Percentiles rank a stretch among this genome's conserved stretches.
Evolutionary conservation across 2,888 invertebrate genomes (phyloP).

Genomic region (Tridacna gigas): DNA sequence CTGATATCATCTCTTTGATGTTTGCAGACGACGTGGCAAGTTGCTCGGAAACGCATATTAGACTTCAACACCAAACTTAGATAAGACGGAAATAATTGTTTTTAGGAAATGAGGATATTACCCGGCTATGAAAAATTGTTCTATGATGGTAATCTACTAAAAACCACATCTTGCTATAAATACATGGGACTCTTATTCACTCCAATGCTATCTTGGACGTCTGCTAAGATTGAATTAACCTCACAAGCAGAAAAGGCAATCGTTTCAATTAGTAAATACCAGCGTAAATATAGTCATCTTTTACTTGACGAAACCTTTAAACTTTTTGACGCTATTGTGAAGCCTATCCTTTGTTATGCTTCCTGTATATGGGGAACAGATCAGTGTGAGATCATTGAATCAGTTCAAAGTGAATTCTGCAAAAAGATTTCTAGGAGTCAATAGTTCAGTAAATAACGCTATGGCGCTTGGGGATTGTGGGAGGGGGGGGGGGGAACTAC

Average conservation of each 20-base stretch:
- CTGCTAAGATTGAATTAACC: conserved; percentile 1
- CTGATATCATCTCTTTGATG: conserved; percentile 3
- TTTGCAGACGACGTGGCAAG: conserved; percentile 19
- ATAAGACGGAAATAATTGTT: conserved; percentile 1
- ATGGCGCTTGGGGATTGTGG: conserved; percentile 12
- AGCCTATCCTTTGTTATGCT: conserved; percentile 12
- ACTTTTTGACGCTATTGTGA: conserved; percentile 16
- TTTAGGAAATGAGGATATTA: conserved; percentile 1
- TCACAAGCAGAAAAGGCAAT: conserved; percentile 22
- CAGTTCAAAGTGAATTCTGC: conserved; percentile 6
- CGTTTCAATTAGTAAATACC: neutral
- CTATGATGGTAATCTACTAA: neutral
- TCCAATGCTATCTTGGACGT: conserved; percentile 5
- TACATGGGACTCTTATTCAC: neutral
- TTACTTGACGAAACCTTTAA: conserved; percentile 5
- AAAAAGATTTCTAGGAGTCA: conserved; percentile 8
- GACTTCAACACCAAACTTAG: conserved; percentile 14
- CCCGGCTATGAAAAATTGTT: conserved; percentile 11
- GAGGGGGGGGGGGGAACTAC: too few relatives aligned
- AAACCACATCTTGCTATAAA: conserved; percentile 1
- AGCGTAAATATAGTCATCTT: conserved; percentile 1
- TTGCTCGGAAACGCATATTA: neutral
- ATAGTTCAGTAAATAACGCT: conserved; percentile 19
- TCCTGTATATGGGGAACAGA: conserved; percentile 16
- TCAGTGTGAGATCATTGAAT: conserved; percentile 6